Base-by-base conservation (phyloP, 2,888 invertebrate species). In the Sialis lutaria region DNA sequence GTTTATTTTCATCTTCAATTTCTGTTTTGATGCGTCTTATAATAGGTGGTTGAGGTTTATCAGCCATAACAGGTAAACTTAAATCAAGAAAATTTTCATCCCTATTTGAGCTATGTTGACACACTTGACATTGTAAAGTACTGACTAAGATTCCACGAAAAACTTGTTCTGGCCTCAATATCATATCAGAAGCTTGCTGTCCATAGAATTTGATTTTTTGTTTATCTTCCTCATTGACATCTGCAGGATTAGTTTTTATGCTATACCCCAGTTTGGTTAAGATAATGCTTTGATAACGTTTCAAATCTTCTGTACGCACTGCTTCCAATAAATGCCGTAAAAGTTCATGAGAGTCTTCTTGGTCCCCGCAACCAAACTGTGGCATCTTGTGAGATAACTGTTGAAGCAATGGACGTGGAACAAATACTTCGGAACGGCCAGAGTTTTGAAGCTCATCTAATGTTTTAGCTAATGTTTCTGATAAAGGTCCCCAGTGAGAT, bases 341-440 rank as follows among this genome's bases (percentile, higher is more conserved):
- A 47, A 97, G 67, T 64, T 98, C 97, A 58, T 98, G 97, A 0
- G 96, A 82, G 63, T 98, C 97, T 59, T 98, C 97, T 60, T 98
- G 96, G 56, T 92, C 88, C 2, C 86, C 91, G 7, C 92, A 92
- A 45, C 85, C 83, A 63, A 95, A 96, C 61, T 92, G 84, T 0
- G 87, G 84, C 59, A 79, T 71, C 54, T 80, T 79, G 53, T 66
- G 69, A 48, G 76, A 78, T 22, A 85, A 67, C 49, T 74, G 74
- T 1, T 71, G 69, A 32, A 83, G 70, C 42, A 86, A 66, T 57
- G 74, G 73, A 30, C 72, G 63, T 1, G 85, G 85, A 22, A 69
- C 76, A 53, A 73, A 77, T 13, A 80, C 77, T 9, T 78, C 75
- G 4, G 69, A 66, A 52, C 75, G 70, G 7, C 77, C 79, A 68